Base-by-base conservation (phyloP, 2,888 invertebrate genomes). In the Abrostola tripartita region DNA sequence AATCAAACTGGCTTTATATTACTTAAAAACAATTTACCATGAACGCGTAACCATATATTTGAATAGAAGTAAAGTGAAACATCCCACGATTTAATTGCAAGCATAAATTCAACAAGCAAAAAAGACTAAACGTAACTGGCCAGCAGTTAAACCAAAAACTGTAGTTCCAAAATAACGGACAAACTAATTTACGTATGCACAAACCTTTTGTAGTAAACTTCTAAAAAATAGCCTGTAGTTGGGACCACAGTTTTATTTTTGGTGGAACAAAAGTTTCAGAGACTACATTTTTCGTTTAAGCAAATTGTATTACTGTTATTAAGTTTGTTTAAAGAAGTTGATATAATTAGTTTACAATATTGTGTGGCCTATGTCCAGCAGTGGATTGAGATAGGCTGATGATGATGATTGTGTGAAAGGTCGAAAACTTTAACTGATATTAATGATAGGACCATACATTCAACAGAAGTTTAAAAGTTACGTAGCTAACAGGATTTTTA, bases 91-190 rank as follows among this genome's bases (percentile, higher is more conserved):
- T 51, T 12, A 70, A 71, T 42, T 61, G 35, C 54, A 24, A 37
- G 52, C 52, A 71, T 71, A 73, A 68, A 73, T 73, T 59, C 7
- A 35, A 12, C 12, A 12, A 50, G 53, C 51, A 71, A 72, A 70
- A 61, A 58, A 52, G 55, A 73, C 61, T 68, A 52, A 72, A 58
- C 61, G 55, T 37, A 11, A 50, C 57, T 12, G 38, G 61, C 8
- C n/a, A 47, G 35, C 14, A 58, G 68, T 72, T 54, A 55, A 52
- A 72, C 51, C 40, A 59, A 63, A 70, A 69, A 57, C 51, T 54
- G 74, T 35, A 57, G 60, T 69, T 52, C 11, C 14, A 6, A 49
- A 68, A 69, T 74, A 59, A 57, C 52, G 24, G 38, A 72, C 61
- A 52, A 61, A 70, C 73, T 67, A 67, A 72, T 61, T 61, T 57